These are phyloP conservation scores for Caenorhabditis angaria DNA, from an alignment of 2,888 invertebrate genomes.

Conservation along the genomic window DNA sequence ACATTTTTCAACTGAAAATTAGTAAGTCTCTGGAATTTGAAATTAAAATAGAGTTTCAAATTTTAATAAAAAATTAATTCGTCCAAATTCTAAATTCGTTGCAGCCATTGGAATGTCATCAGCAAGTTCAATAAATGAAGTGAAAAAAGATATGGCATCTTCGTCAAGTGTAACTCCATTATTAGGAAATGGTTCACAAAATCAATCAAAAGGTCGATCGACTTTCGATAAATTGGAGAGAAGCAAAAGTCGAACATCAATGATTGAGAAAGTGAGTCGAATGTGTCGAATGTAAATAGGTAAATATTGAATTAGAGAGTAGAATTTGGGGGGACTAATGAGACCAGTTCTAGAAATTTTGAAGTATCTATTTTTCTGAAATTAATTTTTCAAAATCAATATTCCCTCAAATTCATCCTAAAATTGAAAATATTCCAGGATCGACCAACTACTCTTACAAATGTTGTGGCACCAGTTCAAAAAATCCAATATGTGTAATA, in stretches of 20 bases:
- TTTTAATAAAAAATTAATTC: too few relatives aligned
- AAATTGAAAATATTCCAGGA: too few relatives aligned
- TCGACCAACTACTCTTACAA: slow-evolving; percentile 34
- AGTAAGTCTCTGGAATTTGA: too few relatives aligned
- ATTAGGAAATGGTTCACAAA: not conserved
- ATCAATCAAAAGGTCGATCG: slow-evolving; percentile 19
- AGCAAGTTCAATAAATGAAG: slow-evolving; percentile 9
- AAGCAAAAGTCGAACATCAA: slow-evolving; percentile 51
- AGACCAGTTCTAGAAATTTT: too few relatives aligned
- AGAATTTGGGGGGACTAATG: too few relatives aligned
- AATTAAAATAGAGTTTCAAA: too few relatives aligned
- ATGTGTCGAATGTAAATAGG: not conserved
- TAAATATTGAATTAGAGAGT: too few relatives aligned
- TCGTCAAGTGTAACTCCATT: slow-evolving; percentile 19
- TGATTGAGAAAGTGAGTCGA: slow-evolving; percentile 49
- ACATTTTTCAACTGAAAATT: too few relatives aligned
- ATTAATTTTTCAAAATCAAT: too few relatives aligned
- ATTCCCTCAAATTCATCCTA: too few relatives aligned
- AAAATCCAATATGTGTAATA: slow-evolving; percentile 42
- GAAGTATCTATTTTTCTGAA: too few relatives aligned
- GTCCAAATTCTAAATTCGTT: too few relatives aligned
- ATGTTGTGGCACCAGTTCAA: slow-evolving; percentile 26
- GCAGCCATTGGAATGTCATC: slow-evolving; percentile 6
- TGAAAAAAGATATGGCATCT: slow-evolving; percentile 26
- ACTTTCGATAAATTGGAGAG: slow-evolving; percentile 59